Conservation (phyloP, 2,113 vertebrate genomes). For the Elanus axillaris region DNA sequence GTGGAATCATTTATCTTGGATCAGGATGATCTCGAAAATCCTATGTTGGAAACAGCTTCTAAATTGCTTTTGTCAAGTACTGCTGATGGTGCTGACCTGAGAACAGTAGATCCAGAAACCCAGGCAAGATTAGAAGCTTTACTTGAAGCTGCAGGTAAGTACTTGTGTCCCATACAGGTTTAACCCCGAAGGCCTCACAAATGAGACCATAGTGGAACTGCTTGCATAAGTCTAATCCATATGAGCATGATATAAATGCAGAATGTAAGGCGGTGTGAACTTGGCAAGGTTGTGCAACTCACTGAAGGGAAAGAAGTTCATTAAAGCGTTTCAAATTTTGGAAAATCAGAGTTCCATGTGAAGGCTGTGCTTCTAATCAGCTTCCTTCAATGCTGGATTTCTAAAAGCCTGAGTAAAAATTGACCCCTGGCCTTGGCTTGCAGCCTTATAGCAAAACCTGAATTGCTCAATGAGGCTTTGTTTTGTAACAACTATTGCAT, state of each 20-base stretch:
- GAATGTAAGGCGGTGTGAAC: accelerated
- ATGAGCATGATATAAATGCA: not conserved
- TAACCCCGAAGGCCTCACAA: not conserved
- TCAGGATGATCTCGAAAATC: conserved; percentile 98
- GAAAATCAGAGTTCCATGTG: not conserved
- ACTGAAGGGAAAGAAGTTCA: accelerated
- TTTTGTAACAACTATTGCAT: not conserved
- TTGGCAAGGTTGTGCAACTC: not conserved
- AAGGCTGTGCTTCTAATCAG: not conserved
- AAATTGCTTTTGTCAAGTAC: conserved; percentile 94
- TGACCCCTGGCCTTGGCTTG: accelerated
- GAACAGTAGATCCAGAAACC: conserved; percentile 98
- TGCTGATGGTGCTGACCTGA: conserved; percentile 93
- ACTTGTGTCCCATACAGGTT: not conserved
- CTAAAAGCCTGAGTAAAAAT: not conserved
- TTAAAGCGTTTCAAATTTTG: not conserved
- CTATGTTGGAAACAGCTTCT: conserved; percentile 96
- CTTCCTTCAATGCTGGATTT: accelerated
- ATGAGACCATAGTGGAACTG: accelerated
- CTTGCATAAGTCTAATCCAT: not conserved
- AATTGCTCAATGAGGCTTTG: not conserved
- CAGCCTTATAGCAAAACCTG: not conserved
- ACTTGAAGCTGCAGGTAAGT: conserved; percentile 95
- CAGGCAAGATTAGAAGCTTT: conserved; percentile 96
- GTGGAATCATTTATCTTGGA: conserved; percentile 98